A percentile compares a stretch with the other conserved stretches of the same genome.
These are phyloP conservation scores for Nomada fabriciana DNA, from an alignment of 2,888 invertebrate genomes.

Conservation along the genomic window DNA sequence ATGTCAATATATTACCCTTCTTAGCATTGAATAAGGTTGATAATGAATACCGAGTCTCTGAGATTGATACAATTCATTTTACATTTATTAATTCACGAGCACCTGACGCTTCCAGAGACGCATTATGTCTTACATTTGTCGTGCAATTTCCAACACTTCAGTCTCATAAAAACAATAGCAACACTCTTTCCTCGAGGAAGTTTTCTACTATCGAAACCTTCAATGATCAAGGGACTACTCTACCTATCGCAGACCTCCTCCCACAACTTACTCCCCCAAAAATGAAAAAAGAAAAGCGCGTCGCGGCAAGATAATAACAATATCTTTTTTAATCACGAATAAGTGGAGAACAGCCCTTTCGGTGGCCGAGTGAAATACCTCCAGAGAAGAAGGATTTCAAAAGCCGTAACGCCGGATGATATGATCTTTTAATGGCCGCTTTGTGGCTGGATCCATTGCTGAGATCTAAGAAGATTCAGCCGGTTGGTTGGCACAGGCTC, in stretches of 20 bases:
- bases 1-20: too few relatives aligned
- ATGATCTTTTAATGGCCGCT: constrained; percentile 84
- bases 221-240: not conserved
- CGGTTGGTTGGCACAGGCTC: constrained; percentile 69
- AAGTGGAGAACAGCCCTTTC: constrained; percentile 51
- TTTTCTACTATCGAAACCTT: not conserved
- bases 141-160: too few relatives aligned
- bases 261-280: not conserved
- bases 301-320: constrained; percentile 14
- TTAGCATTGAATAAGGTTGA: too few relatives aligned
- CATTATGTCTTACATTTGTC: too few relatives aligned
- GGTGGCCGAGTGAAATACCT: constrained; percentile 61
- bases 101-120: too few relatives aligned
- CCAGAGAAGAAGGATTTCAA: constrained; percentile 66
- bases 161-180: too few relatives aligned
- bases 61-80: too few relatives aligned
- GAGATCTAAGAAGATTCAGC: constrained; percentile 80
- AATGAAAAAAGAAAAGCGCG: not conserved
- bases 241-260: not conserved
- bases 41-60: too few relatives aligned
- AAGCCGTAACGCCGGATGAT: constrained; percentile 78
- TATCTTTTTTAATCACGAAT: constrained; percentile 48
- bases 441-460: constrained; percentile 83
- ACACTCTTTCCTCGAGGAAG: too few relatives aligned
- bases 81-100: too few relatives aligned